Base-by-base conservation (phyloP, 2,888 invertebrate species). In the Steinernema scapterisci region DNA sequence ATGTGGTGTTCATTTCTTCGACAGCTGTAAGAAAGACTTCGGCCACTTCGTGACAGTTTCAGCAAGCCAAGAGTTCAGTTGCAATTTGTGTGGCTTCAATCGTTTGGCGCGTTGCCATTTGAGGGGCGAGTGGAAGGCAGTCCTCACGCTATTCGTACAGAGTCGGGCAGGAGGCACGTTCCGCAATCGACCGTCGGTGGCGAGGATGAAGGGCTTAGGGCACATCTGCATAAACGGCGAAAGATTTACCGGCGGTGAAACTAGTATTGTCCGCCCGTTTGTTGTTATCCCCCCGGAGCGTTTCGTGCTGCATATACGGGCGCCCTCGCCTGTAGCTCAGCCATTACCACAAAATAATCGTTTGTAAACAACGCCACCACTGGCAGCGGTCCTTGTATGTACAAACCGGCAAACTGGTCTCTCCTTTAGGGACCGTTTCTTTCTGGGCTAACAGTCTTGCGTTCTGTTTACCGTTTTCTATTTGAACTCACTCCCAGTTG, bases 211-310 rank as follows among this genome's bases (percentile, higher is more conserved):
- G 25, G 38, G 63, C 63, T 63, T 63, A 63, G 63, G 31, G 63
- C 63, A 38, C 63, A 63, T 63, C 63, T 63, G 63, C 63, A 63
- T 63, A 63, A 63, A 25, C 63, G 63, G 63, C 27, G 63, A 63
- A 63, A 63, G 63, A 63, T 63, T 63, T 63, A 63, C 63, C 63
- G 63, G 25, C 38, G 63, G 27, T 63, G 63, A 63, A 63, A 63
- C 63, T 63, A 63, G 63, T 63, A 25, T 63, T 63, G 27, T n/a
- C 63, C 63, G 63, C 16, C 63, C 63, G 63, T 63, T 63, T 63
- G 63, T 63, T 63, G 27, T 63, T 63, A 63, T 63, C 63, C 63
- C 63, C 25, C 2, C 27, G 27, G 63, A 63, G 19, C 63, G 63
- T 31, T 16, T 38, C 38, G 63, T 63, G 16, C 63, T 25, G 63